These are phyloP conservation scores for Embidobia sp. DNA, from an alignment of 2,888 invertebrate genomes.

Conservation along the genomic window DNA sequence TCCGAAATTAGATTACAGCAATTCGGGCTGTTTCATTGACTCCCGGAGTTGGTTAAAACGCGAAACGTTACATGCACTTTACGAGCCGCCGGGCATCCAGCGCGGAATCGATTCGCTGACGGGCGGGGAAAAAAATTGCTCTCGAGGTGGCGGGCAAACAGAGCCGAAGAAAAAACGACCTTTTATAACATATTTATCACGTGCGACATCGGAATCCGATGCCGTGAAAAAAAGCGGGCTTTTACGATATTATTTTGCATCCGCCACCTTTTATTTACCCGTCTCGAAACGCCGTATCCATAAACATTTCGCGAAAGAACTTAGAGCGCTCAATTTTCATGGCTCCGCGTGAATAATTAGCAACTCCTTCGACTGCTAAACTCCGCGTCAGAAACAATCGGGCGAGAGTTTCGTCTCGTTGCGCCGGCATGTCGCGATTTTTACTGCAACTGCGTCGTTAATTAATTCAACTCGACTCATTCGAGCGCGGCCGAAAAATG, in stretches of 20 bases:
- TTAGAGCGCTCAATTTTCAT: conserved; percentile 34
- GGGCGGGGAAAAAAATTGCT: conserved; percentile 35
- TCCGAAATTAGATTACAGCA: no score
- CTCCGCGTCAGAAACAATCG: conserved; percentile 9
- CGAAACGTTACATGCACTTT: neutral
- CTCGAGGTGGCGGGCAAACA: conserved; percentile 26
- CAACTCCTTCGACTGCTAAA: conserved; percentile 3
- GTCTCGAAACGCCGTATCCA: conserved; percentile 27
- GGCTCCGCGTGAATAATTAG: conserved; percentile 29
- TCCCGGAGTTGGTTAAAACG: no score
- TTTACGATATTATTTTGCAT: conserved; percentile 46
- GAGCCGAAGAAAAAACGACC: conserved; percentile 22
- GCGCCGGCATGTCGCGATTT: neutral
- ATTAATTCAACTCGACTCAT: no score
- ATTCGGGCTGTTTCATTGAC: no score
- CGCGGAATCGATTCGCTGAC: conserved; percentile 30
- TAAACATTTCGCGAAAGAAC: conserved; percentile 41
- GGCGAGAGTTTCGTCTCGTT: neutral
- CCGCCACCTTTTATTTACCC: conserved; percentile 45
- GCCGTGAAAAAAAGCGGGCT: conserved; percentile 32
- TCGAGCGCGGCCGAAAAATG: no score
- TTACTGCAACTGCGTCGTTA: neutral
- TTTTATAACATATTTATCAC: conserved; percentile 50
- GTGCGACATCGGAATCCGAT: conserved; percentile 32
- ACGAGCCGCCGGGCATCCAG: conserved; percentile 1